A percentile compares a stretch with the other conserved stretches of the same genome.
These are phyloP conservation scores for Andrena praecox DNA, from an alignment of 2,888 invertebrate species.

Conservation along the genomic window DNA sequence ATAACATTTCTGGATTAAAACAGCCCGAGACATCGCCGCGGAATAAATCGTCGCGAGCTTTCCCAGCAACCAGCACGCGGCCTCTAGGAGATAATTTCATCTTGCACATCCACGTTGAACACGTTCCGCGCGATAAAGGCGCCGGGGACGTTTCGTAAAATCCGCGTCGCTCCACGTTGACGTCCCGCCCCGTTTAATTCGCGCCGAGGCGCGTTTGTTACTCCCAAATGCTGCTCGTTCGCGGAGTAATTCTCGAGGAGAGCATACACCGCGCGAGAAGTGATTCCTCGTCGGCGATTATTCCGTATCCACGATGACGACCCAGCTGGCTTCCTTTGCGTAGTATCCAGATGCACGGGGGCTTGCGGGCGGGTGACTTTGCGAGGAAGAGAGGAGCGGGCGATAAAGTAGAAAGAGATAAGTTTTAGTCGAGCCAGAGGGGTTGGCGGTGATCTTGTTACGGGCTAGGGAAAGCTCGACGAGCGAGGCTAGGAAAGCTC, in stretches of 20 bases:
- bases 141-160: slow-evolving; percentile 27
- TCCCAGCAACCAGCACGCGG: background rate
- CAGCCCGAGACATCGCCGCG: slow-evolving; percentile 23
- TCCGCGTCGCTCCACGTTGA: background rate
- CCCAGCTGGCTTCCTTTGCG: slow-evolving; percentile 9
- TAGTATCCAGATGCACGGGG: background rate
- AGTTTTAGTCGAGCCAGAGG: slow-evolving; percentile 44
- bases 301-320: slow-evolving; percentile 41
- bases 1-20: slow-evolving; percentile 19
- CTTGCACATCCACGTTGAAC: slow-evolving; percentile 30
- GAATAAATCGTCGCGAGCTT: slow-evolving; percentile 20
- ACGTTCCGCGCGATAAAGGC: slow-evolving; percentile 18
- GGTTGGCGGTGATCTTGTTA: slow-evolving; percentile 57
- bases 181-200: background rate
- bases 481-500: slow-evolving; percentile 48
- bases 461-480: slow-evolving; percentile 46
- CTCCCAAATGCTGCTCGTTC: background rate
- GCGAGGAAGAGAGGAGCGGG: background rate
- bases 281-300: slow-evolving; percentile 31
- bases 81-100: slow-evolving; percentile 23
- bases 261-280: background rate
- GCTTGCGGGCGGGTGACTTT: background rate
- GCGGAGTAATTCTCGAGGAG: background rate
- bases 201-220: background rate
- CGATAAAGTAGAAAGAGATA: slow-evolving; percentile 48